Base-by-base conservation (phyloP, 1,140 invertebrate species). In the Rhyacophila brunnea region DNA sequence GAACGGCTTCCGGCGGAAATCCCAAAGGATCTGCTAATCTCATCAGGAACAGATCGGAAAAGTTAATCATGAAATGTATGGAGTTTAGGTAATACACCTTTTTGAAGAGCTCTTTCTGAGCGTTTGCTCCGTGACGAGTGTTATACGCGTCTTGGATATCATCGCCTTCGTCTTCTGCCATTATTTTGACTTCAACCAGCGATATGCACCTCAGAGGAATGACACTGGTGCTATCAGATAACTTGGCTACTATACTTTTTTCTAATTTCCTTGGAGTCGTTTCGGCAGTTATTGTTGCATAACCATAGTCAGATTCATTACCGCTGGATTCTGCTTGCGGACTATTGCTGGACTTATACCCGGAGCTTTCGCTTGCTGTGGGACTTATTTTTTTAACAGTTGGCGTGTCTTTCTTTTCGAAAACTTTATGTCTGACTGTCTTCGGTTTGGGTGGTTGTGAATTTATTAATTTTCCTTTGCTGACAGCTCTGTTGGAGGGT, bases 41-140 rank as follows among this genome's bases (percentile, higher is more conserved):
- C 34, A 81, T 67, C 17, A 79, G 73, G 47, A 87, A 85, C 14
- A 85, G 59, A 45, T 85, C 77, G 0, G 76, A 79, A 65, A 87
- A 88, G 48, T 86, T 77, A 13, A 73, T 71, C 80, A 86, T 84
- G 54, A 88, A 87, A 15, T 68, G 71, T 6, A 71, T 64, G 4
- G 83, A 88, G 65, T 81, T 84, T 1, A 86, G 70, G 66, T 85
- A 89, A 38, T 76, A 76, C 4, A 79, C 56, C 66, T 82, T 74
- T 68, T 75, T 72, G 60, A 74, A 69, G 73, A 57, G 68, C 67
- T 73, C 63, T 45, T 66, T 69, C 60, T 71, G 65, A 67, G 68
- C 62, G 58, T 66, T 74, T 53, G 1, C 65, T 56, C 49, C 71
- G 62, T n/a, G 71, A 60, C 6, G 67, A 64, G 35, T 67, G 60